phyloP scores from a whole-genome alignment of 2,888 invertebrate species.

The Rambutsinella grinnellia region DNA sequence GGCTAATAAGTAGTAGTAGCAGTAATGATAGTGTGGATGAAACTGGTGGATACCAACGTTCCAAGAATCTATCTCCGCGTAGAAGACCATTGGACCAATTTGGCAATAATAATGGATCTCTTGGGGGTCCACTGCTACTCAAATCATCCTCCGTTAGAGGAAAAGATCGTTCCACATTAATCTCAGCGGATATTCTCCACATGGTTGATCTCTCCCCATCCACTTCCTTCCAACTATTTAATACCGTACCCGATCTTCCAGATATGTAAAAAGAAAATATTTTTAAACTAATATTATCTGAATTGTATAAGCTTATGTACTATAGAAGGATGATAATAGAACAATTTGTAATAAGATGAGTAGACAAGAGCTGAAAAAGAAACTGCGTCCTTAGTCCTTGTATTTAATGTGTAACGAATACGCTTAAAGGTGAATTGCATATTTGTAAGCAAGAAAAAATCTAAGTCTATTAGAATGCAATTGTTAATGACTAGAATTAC shows the following conservation, averaged over 20 bases:
- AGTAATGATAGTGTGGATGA: conserved; percentile 4
- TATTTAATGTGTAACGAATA: not conserved
- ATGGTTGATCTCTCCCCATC: conserved; percentile 42
- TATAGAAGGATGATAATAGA: not conserved
- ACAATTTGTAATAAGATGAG: not conserved
- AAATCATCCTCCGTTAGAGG: not conserved
- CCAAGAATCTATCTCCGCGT: conserved; percentile 27
- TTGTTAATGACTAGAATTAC: not conserved
- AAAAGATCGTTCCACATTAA: not conserved
- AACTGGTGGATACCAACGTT: not conserved
- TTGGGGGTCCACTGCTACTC: conserved; percentile 9
- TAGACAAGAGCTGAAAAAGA: no score
- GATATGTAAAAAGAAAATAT: conserved; percentile 12
- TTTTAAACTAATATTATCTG: no score
- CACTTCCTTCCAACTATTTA: conserved; percentile 32
- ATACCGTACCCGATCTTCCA: conserved; percentile 22
- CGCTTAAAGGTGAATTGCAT: not conserved
- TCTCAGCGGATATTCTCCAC: conserved; percentile 30
- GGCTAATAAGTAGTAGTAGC: conserved; percentile 2
- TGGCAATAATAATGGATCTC: conserved; percentile 37
- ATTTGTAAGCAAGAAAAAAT: not conserved
- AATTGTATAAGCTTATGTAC: not conserved
- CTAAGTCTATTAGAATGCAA: not conserved
- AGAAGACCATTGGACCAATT: conserved; percentile 27
- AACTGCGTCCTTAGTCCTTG: not conserved